These are phyloP conservation scores for Takifugu flavidus DNA, from an alignment of 2,113 vertebrate genomes.

Conservation along the genomic window DNA sequence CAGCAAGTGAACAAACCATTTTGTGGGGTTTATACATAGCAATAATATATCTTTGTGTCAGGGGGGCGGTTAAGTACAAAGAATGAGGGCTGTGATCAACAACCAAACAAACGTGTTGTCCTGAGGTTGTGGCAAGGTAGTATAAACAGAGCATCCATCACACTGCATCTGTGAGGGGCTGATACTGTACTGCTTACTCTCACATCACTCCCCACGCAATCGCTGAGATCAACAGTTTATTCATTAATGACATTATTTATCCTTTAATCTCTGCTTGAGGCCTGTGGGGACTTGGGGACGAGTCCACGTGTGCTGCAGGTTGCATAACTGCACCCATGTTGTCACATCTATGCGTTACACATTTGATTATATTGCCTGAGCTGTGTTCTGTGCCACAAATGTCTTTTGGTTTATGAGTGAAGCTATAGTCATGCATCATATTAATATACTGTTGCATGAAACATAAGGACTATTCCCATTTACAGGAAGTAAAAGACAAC, in stretches of 20 bases:
- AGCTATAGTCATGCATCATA: no score
- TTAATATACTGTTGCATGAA: no score
- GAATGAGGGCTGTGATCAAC: conserved; percentile 70
- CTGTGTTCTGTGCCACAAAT: no score
- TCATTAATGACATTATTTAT: conserved; percentile 24
- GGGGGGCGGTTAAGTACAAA: conserved; percentile 57
- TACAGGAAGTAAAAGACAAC: no score
- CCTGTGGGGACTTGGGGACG: neutral
- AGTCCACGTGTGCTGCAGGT: neutral
- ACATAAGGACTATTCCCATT: no score
- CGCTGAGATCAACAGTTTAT: conserved; percentile 8
- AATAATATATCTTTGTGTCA: conserved; percentile 66
- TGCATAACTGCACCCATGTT: neutral
- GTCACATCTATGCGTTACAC: neutral
- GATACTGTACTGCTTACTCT: conserved; percentile 48
- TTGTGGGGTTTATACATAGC: conserved; percentile 26
- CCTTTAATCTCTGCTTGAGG: neutral
- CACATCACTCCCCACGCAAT: conserved; percentile 19
- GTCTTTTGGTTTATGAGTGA: no score
- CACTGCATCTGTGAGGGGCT: conserved; percentile 56
- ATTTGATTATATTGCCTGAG: neutral
- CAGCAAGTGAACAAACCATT: conserved; percentile 18
- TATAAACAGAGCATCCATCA: conserved; percentile 70
- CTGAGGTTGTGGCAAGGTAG: conserved; percentile 54
- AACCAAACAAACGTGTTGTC: conserved; percentile 64